Evolutionary conservation across 2,888 invertebrate genomes (phyloP), one percentile per base, ranked within the genome.

Genomic region (Trachelus stipa): DNA sequence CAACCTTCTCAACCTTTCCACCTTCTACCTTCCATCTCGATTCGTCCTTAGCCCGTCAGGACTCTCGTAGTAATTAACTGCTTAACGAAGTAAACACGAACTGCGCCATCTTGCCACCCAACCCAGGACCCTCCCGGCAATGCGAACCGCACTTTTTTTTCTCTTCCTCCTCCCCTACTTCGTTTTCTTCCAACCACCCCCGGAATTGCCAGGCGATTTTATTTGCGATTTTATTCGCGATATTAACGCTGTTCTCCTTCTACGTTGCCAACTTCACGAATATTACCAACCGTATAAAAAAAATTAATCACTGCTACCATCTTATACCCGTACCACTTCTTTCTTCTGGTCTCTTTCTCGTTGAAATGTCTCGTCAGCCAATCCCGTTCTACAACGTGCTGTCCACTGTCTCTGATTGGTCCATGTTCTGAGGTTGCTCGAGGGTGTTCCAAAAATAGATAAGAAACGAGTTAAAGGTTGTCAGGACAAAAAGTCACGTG

Each of bases 31-130:
- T 76, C 76, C 75, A 68, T 75, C 77, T 30, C 40, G 31, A 73
- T 73, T 85, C 88, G 86, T 85, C 86, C 85, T 86, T 83, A 86
- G 84, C 34, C 34, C 71, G 85, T 85, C 85, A 87, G 88, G 85
- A 87, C 89, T 89, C 86, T 85, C 86, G 87, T 88, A 90, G 90
- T 91, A 91, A 91, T 91, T 91, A 91, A 91, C 90, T 89, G 89
- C 90, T 90, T 91, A 91, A 91, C 91, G 91, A 91, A 91, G 91
- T 91, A 91, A 91, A 89, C 88, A 89, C 88, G 88, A 23, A 71
- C 71, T 31, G 86, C 91, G 91, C 91, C 91, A 91, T 91, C 90
- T 91, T 91, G 87, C 88, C 87, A 87, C 84, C 84, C 81, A 85
- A 83, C 85, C 81, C 84, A 82, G 83, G 85, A 84, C 81, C 84